Base-by-base conservation (phyloP, 2,888 invertebrate species). In the Periphyllus acericola region DNA sequence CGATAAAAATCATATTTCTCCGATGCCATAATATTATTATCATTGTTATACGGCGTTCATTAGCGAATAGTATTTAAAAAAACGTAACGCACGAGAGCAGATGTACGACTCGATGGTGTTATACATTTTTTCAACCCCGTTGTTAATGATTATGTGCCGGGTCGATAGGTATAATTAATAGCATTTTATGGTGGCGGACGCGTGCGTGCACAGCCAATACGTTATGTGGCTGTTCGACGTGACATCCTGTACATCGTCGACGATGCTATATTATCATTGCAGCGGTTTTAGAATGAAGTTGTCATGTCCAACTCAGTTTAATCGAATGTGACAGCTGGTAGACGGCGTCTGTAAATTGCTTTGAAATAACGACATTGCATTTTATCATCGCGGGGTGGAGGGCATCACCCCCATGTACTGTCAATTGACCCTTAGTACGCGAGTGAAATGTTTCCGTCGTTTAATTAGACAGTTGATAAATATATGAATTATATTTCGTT, bases 321-420 rank as follows among this genome's bases (percentile, higher is more conserved):
- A 79, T 79, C 52, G 71, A 79, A 79, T 36, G 34, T 71, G 71
- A 86, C 79, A 86, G 85, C 52, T 86, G 71, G 85, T 86, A 86
- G 68, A 68, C 55, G 76, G 76, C n/a, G 66, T 75, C 60, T 11
- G 72, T 75, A 75, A 60, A 83, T 83, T 75, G 36, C n/a, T 83
- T 55, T 29, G n/a, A 74, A 74, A 55, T 71, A 71, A 46, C 82
- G 71, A 71, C 36, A 83, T n/a, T 17, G 34, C 17, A 36, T 83
- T 74, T 36, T 83, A 74, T 83, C 72, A 74, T 83, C 25, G 29
- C 60, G 60, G 9, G 21, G 60, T 60, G 6, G 0, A 3, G 52
- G 32, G 17, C 25, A n/a, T 55, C 55, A 14, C 83, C 74, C 72
- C 21, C 74, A 55, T 55, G 34, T 19, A n/a, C 55, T 74, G 55